These are phyloP conservation scores for honey bee (Apis mellifera) DNA, from an alignment of 1,140 invertebrate genomes.

Conservation along the genomic window Amel_HAv3.1 CM009941.2:1462001-1462500, in stretches of 20 bases:
- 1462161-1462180: constrained; percentile 83
- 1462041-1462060: constrained; percentile 70
- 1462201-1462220: constrained; percentile 88
- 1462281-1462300: constrained; percentile 90
- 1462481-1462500: constrained; percentile 82
- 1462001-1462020: constrained; percentile 80
- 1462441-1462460: constrained; percentile 84
- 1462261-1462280: constrained; percentile 89
- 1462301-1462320: constrained; percentile 88
- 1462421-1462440: constrained; percentile 89
- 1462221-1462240: constrained; percentile 85
- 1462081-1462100: not conserved
- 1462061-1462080: not conserved
- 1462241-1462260: constrained; percentile 89
- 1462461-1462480: constrained; percentile 84
- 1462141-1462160: constrained; percentile 86
- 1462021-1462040: constrained; percentile 84
- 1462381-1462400: constrained; percentile 82
- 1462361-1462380: constrained; percentile 84
- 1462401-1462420: constrained; percentile 75
- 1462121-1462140: constrained; percentile 83
- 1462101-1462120: constrained; percentile 52
- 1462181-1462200: constrained; percentile 86
- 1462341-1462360: constrained; percentile 85
- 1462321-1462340: constrained; percentile 85